phyloP scores from a whole-genome alignment of 2,888 invertebrate genomes.

The Abrostola triplasia region DNA sequence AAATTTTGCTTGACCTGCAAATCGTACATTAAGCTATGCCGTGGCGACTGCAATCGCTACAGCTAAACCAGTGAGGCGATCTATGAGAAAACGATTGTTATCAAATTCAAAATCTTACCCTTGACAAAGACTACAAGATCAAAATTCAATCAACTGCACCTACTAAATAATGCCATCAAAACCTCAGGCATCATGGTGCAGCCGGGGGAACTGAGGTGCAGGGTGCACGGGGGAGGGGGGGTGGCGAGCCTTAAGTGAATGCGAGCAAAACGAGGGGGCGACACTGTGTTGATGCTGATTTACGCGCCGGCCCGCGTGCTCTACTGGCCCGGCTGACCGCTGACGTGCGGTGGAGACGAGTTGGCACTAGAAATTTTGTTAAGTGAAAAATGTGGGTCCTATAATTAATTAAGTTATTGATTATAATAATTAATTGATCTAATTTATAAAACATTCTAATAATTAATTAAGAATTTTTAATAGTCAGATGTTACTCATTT shows the following conservation, averaged over 20 bases:
- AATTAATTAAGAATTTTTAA: no score
- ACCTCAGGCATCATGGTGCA: conserved; percentile 39
- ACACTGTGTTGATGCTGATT: conserved; percentile 85
- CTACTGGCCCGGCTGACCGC: conserved; percentile 76
- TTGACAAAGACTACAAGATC: neutral
- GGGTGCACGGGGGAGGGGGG: conserved; percentile 14
- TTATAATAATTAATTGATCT: no score
- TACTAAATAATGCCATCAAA: conserved; percentile 33
- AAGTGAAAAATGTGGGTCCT: neutral
- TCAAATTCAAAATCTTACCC: no score
- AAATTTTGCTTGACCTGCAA: no score
- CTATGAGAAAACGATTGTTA: no score
- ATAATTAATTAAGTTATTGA: no score
- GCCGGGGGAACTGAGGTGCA: conserved; percentile 27
- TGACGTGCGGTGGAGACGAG: conserved; percentile 59
- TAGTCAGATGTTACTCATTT: no score
- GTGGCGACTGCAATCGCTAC: no score
- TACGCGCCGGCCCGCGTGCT: conserved; percentile 82
- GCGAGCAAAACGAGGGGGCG: conserved; percentile 81
- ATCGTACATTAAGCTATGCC: no score
- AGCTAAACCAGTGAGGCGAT: no score
- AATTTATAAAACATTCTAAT: no score
- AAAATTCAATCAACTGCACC: no score
- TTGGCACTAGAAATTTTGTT: neutral
- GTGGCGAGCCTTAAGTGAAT: conserved; percentile 67